Base-by-base conservation (phyloP, 2,797 vertebrate species). In the Miichthys miiuy region DNA sequence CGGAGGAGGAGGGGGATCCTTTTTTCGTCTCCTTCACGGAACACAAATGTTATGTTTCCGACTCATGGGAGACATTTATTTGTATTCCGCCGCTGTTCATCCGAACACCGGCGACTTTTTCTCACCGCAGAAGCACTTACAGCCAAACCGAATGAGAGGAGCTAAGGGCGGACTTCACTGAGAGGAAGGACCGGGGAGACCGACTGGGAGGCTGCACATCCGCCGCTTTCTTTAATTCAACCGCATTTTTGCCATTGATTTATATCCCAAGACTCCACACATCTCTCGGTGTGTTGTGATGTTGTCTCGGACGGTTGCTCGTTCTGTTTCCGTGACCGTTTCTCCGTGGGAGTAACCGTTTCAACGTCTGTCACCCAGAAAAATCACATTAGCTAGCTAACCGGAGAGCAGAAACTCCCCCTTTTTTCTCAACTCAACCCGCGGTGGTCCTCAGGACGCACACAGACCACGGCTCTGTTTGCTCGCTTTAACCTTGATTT, bases 151-250 rank as follows among this genome's bases (percentile, higher is more conserved):
- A 78, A 6, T 3, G 79, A 78, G 79, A 81, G 72, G 70, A 48
- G 64, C 76, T 27, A 14, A 72, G 55, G 83, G 72, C 79, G 86
- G 84, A 76, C 48, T 41, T 78, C 67, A 46, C 42, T 8, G 71
- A 63, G 80, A 57, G 30, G 65, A 72, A 77, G 66, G 60, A 3
- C 60, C 56, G 42, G 4, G 68, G 78, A 50, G 72, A 47, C 65
- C 1, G 48, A 50, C 47, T 8, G 69, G 64, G 67, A 77, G 74
- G 73, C 73, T 75, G 66, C 62, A 86, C 85, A 83, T 87, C 86
- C 88, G 80, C 83, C 61, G 84, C 80, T 86, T 80, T 68, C 74
- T 77, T 81, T 27, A 10, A 52, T 47, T 56, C 68, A 58, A 23
- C 66, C 75, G 77, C 68, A 57, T 34, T 79, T 76, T 44, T 30